Conservation (phyloP, 2,888 invertebrate genomes). For the Polietes domitor region DNA sequence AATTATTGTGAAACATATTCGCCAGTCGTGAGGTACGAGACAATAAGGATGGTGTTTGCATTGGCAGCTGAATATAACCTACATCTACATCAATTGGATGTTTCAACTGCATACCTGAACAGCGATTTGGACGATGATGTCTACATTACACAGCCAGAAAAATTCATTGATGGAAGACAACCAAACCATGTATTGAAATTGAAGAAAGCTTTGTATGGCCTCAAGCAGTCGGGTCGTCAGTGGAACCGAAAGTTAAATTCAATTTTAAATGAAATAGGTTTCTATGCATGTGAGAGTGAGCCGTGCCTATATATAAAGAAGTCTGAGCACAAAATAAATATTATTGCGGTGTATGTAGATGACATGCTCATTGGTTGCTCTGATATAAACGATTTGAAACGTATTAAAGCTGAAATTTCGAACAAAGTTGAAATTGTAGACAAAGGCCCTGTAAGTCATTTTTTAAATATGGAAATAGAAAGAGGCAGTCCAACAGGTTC, state of each 20-base stretch:
- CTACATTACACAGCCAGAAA: constrained; percentile 59
- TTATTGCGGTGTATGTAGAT: constrained; percentile 57
- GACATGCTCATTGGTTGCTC: constrained; percentile 55
- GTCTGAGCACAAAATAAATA: constrained; percentile 6
- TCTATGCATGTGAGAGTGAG: constrained; percentile 52
- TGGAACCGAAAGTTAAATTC: constrained; percentile 58
- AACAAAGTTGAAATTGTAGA: constrained; percentile 42
- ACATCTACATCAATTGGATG: constrained; percentile 55
- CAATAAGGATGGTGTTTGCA: constrained; percentile 67
- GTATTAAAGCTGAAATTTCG: constrained; percentile 29
- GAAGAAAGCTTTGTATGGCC: constrained; percentile 66
- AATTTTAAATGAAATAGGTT: constrained; percentile 41
- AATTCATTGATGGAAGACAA: constrained; percentile 40
- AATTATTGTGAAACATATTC: constrained; percentile 74
- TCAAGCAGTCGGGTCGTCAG: constrained; percentile 66
- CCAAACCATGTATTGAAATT: constrained; percentile 58
- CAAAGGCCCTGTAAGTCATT: constrained; percentile 45
- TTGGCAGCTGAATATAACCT: constrained; percentile 46
- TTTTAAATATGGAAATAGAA: constrained; percentile 52
- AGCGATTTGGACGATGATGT: constrained; percentile 59
- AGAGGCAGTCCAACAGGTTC: constrained; percentile 38
- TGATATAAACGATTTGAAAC: constrained; percentile 18
- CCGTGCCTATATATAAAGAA: constrained; percentile 55
- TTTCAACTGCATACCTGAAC: constrained; percentile 61
- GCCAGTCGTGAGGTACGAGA: constrained; percentile 71